phyloP scores from a whole-genome alignment of 2,113 vertebrate genomes.

The Muscicapa adusta region DNA sequence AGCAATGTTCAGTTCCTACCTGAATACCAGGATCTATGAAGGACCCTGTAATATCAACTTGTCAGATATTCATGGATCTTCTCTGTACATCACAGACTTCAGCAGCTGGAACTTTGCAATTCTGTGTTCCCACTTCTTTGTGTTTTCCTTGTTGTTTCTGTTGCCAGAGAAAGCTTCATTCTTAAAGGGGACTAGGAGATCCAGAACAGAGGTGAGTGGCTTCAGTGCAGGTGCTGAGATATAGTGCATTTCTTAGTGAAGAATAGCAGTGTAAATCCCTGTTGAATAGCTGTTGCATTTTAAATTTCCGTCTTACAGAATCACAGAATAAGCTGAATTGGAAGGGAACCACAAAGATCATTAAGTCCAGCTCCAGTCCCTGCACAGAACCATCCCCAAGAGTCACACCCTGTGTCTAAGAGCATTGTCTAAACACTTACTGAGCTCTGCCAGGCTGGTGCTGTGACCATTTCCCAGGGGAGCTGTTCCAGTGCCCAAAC shows the following conservation, averaged over 20 bases:
- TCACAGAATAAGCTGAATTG: neutral
- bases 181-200: neutral
- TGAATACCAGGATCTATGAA: neutral
- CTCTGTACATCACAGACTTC: neutral
- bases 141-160: neutral
- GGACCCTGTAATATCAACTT: neutral
- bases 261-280: neutral
- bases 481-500: neutral
- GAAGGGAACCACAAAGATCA: neutral
- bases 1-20: rapidly evolving
- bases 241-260: neutral
- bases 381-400: rapidly evolving
- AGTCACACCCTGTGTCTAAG: neutral
- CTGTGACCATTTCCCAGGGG: neutral
- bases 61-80: neutral
- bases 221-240: neutral
- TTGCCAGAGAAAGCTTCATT: neutral
- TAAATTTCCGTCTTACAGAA: neutral
- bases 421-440: neutral
- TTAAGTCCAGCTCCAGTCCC: neutral
- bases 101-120: neutral
- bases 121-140: neutral
- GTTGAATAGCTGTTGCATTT: neutral
- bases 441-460: neutral
- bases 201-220: neutral